Base-by-base conservation (phyloP, 2,888 invertebrate species). In the Stratiomys singularior region DNA sequence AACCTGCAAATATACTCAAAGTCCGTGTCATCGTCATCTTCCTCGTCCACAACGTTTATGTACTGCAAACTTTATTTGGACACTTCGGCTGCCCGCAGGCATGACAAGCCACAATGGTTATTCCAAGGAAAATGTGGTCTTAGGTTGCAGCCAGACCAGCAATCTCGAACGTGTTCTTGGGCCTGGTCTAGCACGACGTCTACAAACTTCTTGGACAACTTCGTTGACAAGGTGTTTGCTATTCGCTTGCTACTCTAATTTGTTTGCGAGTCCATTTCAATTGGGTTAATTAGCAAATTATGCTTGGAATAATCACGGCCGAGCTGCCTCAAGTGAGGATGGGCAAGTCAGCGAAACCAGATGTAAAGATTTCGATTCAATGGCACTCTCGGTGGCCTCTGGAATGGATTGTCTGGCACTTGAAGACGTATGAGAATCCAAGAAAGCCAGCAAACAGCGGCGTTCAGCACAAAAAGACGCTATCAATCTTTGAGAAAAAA, bases 181-280 rank as follows among this genome's bases (percentile, higher is more conserved):
- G n/a, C n/a, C 37, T 37, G 37, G 37, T 37, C 37, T 37, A 37
- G 37, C 37, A 37, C 37, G 3, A 5, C 3, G 37, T 3, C 37
- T 37, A n/a, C n/a, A n/a, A 5, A 37, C 37, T 5, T 37, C 37
- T 37, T 9, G 3, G 52, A 52, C 52, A 4, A 52, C n/a, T 37
- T 52, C 52, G 52, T n/a, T 4, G 52, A 18, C 18, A 15, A 13
- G 52, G 52, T 67, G 67, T 58, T 58, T 47, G 52, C 64, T 47
- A 63, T 77, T 71, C 63, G n/a, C 69, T 76, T 27, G 76, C 46
- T 60, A 46, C 30, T 44, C 64, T 76, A 76, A 71, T 77, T 77
- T 77, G 77, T 56, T 79, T 79, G 71, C 77, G 64, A 67, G 74
- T 76, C 77, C 67, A 58, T 76, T 76, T 60, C 74, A 79, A 79